Conservation (phyloP, 2,113 vertebrate species). For the Gallinago undulata region DNA sequence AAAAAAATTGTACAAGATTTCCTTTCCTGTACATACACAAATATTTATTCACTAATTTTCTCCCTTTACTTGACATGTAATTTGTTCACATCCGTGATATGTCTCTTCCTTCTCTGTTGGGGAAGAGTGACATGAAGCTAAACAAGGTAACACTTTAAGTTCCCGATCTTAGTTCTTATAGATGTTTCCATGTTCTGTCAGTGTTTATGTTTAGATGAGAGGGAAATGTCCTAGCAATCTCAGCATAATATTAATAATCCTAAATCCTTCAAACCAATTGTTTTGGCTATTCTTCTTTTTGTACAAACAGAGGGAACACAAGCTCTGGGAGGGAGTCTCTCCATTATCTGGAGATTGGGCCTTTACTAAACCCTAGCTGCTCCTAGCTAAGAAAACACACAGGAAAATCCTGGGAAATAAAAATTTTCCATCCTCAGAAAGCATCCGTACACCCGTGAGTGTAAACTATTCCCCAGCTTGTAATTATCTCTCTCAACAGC, state of each 20-base stretch:
- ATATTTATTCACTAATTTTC: constrained; percentile 16
- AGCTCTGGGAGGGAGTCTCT: not conserved
- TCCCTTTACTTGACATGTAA: constrained; percentile 27
- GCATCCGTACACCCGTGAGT: not conserved
- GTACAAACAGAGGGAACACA: not conserved
- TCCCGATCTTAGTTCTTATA: not conserved
- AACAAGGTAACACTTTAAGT: not conserved
- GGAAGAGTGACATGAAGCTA: not conserved
- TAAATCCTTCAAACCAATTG: not conserved
- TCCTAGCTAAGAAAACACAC: not conserved
- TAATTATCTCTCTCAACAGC: not conserved
- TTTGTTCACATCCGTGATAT: not conserved
- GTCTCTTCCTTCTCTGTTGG: not conserved
- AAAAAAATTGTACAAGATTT: constrained; percentile 11
- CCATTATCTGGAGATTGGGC: not conserved
- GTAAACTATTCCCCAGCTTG: not conserved
- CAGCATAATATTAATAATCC: not conserved
- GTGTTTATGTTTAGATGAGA: not conserved
- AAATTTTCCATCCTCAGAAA: not conserved
- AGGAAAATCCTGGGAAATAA: not conserved
- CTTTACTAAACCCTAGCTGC: not conserved
- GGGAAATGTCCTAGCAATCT: not conserved
- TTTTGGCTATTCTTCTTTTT: not conserved
- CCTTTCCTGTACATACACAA: not conserved
- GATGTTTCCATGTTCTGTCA: not conserved